Conservation (phyloP, 2,888 invertebrate genomes). For the Erynnis tages region DNA sequence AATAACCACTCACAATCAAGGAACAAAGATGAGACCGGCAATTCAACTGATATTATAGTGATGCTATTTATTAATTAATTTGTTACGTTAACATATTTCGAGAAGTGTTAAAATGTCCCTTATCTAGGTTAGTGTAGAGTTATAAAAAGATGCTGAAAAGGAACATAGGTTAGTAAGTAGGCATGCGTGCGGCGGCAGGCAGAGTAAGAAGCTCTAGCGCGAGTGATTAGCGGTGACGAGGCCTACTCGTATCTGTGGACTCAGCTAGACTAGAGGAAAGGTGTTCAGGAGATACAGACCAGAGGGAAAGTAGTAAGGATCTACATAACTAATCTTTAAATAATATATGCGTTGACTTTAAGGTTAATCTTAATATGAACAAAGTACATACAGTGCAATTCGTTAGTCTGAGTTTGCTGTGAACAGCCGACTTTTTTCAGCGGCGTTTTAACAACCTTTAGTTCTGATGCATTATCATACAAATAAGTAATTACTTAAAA, state of each 20-base stretch:
- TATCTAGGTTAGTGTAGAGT: conserved; percentile 62
- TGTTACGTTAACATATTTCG: conserved; percentile 20
- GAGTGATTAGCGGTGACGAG: conserved; percentile 67
- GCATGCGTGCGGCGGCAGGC: conserved; percentile 77
- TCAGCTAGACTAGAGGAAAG: conserved; percentile 29
- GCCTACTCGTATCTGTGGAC: conserved; percentile 41
- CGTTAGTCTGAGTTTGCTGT: too few species aligned
- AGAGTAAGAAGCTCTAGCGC: conserved; percentile 63
- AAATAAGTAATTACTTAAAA: too few species aligned
- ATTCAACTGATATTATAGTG: conserved; percentile 1
- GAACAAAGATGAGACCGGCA: conserved; percentile 61
- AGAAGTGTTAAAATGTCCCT: conserved; percentile 42
- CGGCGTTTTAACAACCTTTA: too few species aligned
- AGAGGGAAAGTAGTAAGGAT: conserved; percentile 6
- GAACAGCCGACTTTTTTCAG: too few species aligned
- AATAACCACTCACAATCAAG: conserved; percentile 7
- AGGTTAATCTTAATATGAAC: too few species aligned
- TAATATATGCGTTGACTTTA: too few species aligned
- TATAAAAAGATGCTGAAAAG: conserved; percentile 77
- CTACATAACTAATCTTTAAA: neutral
- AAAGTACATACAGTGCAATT: too few species aligned
- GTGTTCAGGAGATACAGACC: conserved; percentile 16
- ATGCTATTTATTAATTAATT: neutral
- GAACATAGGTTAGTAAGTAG: conserved; percentile 75
- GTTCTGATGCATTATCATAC: too few species aligned